A percentile compares a stretch with the other conserved stretches of the same genome.
These are phyloP conservation scores for Malurus alboscapulatus DNA, from an alignment of 2,113 vertebrate genomes.

Conservation along the genomic window DNA sequence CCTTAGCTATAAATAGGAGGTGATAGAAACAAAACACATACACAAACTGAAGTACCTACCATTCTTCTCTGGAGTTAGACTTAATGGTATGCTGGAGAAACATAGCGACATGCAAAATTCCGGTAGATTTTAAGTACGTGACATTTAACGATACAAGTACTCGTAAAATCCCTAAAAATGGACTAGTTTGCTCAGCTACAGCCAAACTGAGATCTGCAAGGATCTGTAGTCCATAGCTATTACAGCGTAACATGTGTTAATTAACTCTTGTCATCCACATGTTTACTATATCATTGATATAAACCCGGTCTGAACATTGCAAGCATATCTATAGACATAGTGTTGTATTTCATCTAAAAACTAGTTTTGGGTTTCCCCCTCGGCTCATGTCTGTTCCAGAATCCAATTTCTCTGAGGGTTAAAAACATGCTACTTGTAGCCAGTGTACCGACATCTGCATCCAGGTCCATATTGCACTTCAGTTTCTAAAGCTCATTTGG, in stretches of 20 bases:
- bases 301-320: background rate
- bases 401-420: background rate
- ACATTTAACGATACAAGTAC: background rate
- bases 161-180: background rate
- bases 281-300: background rate
- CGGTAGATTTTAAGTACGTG: background rate
- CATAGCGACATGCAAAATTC: background rate
- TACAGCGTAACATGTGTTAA: background rate
- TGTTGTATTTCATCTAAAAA: background rate
- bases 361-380: background rate
- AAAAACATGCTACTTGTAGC: background rate
- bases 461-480: background rate
- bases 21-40: accelerated
- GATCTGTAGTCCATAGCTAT: background rate
- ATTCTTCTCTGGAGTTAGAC: background rate
- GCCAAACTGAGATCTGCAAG: background rate
- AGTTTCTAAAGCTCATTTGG: background rate
- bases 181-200: background rate
- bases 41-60: background rate
- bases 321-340: background rate
- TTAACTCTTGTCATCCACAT: background rate
- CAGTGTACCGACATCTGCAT: background rate
- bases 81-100: background rate
- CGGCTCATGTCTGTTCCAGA: background rate
- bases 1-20: background rate